Base-by-base conservation (phyloP, 2,113 vertebrate species). In the Cyphomyrus plagiostoma region DNA sequence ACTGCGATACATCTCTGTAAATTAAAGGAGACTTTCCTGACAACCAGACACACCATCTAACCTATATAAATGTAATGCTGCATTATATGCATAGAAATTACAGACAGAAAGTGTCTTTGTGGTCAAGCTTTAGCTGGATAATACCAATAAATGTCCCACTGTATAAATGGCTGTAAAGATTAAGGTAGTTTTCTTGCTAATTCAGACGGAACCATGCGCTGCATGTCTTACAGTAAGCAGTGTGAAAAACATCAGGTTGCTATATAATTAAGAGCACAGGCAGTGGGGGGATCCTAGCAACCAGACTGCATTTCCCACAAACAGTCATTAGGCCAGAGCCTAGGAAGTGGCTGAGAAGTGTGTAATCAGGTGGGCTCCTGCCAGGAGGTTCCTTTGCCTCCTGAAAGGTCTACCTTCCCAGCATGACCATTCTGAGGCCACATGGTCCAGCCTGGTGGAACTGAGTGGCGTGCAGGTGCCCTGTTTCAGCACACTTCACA, bases 201-300 rank as follows among this genome's bases (percentile, higher is more conserved):
- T 86, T 52, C 85, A 86, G n/a, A 13, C 4, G 56, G 35, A 62
- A 88, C 53, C 46, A 46, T 19, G 30, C 21, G 39, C 30, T 3
- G 4, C 86, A 19, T 45, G 53, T 62, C 52, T 62, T 45, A 45
- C 45, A 88, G 35, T 39, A 42, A 62, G 53, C 35, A 42, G 39
- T 62, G 56, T 35, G 82, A 88, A 88, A 56, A 80, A 88, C 77
- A 8, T 30, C 56, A 66, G 77, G 91, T 90, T 92, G 90, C 91
- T 77, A 89, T 92, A 66, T 88, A 80, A 92, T 92, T 92, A 91
- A 74, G 4, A 70, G 87, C 56, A 90, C 91, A 90, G 56, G 8
- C 30, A n/a, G 77, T 26, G 62, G 52, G 90, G 90, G 74, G 86
- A 53, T 89, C 90, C 83, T 83, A 88, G 90, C 89, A 92, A 91